Evolutionary conservation across 2,797 vertebrate genomes (phyloP), one percentile per base, ranked within the genome.

Genomic region (Rhinella marina): DNA sequence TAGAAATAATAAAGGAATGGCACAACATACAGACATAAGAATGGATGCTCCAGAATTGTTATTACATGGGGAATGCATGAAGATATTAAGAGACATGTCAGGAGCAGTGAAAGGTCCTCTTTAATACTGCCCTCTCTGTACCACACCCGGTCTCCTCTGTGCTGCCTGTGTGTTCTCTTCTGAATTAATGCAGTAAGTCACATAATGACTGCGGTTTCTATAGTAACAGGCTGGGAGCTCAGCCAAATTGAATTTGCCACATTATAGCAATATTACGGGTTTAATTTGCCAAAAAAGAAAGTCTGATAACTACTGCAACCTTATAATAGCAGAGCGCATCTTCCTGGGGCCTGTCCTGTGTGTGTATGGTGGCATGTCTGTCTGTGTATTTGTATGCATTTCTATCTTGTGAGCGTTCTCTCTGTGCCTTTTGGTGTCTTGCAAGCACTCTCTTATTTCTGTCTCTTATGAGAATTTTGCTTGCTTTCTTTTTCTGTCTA

Each of bases 231-330:
- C 82, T 7, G 68, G 82, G 82, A 73, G 72, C 83, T 23, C 12
- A n/a, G 83, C 70, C 83, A 77, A 62, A 52, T 85, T 76, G 72
- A 77, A 50, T 85, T 85, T 76, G 84, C 82, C 82, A 84, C 70
- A 84, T 73, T 84, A 59, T 73, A 84, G 72, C 32, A 85, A 85
- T 85, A 85, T 77, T 77, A 85, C 50, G 73, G 72, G 72, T 85
- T 85, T 85, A 64, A 75, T 85, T 85, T 59, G 52, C 56, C 82
- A 59, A 84, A 84, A 84, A 59, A 59, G 3, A 48, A 57, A 84
- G 48, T 77, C 48, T 77, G 50, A 25, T 54, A 77, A 54, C 10
- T 52, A 14, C 23, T 1, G 23, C 12, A 3, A 12, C 75, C 50
- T 16, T 25, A 7, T 54, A n/a, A 14, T 54, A 54, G 50, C 19